A percentile compares a stretch with the other conserved stretches of the same genome.
These are phyloP conservation scores for Aramus guarauna DNA, from an alignment of 2,113 vertebrate genomes.

Conservation along the genomic window DNA sequence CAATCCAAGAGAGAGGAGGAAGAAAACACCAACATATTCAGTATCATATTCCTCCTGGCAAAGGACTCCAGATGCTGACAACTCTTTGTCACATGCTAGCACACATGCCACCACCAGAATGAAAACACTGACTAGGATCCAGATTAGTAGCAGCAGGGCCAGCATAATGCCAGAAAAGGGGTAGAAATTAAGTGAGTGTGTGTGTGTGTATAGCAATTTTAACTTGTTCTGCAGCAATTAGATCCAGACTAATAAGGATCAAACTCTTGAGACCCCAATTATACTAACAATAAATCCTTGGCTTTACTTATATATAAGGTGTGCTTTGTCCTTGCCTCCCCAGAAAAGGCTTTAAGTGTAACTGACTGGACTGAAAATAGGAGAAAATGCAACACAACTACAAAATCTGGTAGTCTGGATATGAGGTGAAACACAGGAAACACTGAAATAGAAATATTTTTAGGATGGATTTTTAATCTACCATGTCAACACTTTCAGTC, in stretches of 20 bases:
- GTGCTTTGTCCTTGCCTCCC: background rate
- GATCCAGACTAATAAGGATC: background rate
- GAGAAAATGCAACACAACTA: background rate
- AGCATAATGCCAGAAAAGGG: background rate
- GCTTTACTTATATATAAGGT: background rate
- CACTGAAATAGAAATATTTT: background rate
- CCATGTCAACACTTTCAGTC: background rate
- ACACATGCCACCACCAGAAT: background rate
- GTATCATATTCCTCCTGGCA: background rate
- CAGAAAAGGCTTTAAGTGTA: background rate
- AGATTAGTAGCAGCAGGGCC: background rate
- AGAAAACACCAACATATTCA: background rate
- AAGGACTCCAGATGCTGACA: background rate
- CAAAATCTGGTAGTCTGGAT: background rate
- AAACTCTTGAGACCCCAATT: background rate
- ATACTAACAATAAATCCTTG: background rate
- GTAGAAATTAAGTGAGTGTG: background rate
- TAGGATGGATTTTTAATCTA: constrained; percentile 36
- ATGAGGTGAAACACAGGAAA: background rate
- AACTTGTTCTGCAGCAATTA: background rate
- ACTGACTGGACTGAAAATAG: background rate
- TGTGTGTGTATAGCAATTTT: background rate
- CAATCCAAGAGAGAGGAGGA: background rate
- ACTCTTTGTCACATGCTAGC: background rate
- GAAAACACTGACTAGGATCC: background rate